These are phyloP conservation scores for Lepidurus packardi DNA, from an alignment of 1,140 invertebrate genomes.

Conservation along the genomic window DNA sequence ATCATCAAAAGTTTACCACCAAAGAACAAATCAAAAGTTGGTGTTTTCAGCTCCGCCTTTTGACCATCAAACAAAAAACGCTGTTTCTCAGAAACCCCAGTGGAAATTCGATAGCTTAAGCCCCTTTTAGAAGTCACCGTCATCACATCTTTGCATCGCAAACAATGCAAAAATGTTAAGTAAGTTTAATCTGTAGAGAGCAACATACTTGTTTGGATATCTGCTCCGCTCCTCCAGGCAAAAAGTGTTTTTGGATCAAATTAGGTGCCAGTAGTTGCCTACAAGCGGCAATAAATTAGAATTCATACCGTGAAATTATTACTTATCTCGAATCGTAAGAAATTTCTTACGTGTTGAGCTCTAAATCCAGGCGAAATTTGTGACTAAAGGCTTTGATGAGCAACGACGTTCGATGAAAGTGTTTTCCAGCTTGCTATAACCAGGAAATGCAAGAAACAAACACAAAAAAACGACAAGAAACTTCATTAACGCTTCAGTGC, in stretches of 20 bases:
- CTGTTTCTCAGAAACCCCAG: not conserved
- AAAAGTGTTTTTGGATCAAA: constrained; percentile 72
- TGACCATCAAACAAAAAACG: not conserved
- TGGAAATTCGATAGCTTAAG: not conserved
- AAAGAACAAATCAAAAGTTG: not conserved
- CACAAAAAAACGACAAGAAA: constrained; percentile 8
- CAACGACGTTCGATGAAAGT: constrained; percentile 86
- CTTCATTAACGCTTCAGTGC: not conserved
- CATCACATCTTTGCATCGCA: not conserved
- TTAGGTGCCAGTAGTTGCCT: constrained; percentile 76
- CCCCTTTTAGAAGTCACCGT: too few relatives aligned
- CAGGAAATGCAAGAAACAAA: constrained; percentile 30
- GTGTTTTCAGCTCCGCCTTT: not conserved
- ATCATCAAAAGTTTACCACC: too few relatives aligned
- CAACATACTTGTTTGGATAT: constrained; percentile 52
- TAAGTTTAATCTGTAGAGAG: not conserved
- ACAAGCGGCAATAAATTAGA: constrained; percentile 26
- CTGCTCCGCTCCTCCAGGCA: constrained; percentile 62
- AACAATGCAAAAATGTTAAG: not conserved
- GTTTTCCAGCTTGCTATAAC: constrained; percentile 69
- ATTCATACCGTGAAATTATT: not conserved
- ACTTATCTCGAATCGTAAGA: not conserved
- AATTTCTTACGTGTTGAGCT: constrained; percentile 86
- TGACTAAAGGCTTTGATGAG: constrained; percentile 94
- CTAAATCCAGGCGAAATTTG: constrained; percentile 88